Base-by-base conservation (phyloP, 2,888 invertebrate genomes). In the Stenodera caucasica region DNA sequence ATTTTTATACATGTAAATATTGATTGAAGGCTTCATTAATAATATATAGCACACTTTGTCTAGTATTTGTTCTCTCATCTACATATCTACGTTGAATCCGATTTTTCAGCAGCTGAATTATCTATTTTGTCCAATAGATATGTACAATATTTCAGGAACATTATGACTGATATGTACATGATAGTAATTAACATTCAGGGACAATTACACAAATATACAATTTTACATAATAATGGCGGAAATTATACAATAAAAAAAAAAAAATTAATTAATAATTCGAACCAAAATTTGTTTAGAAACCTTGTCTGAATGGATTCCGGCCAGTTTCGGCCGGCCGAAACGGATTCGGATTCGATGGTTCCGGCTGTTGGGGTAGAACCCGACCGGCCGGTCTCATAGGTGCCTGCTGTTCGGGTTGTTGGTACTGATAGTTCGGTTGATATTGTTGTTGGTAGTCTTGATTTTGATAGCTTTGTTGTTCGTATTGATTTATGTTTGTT, bases 281-380 rank as follows among this genome's bases (percentile, higher is more conserved):
- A 35, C 21, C 2, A 70, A 65, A 58, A 61, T 64, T 53, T 57
- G 63, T 62, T 76, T 76, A 78, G 65, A 91, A 90, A 80, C 91
- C 90, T 86, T 91, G 91, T 79, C 92, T 88, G 83, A 92, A 92
- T 63, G 92, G 91, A 82, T 91, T 91, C 74, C 88, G 86, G 64
- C 76, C 72, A 76, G 82, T 77, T 82, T 4, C 82, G 82, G 79
- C 66, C 45, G 73, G 69, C 54, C 75, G 59, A 63, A 81, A 74
- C 77, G 82, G 77, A 81, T 84, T 56, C 80, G 72, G 72, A 53
- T 73, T 73, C 15, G 70, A 64, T 6, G 71, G 61, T 55, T 70
- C 68, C 0, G 77, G 67, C 72, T 67, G 75, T 75, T 84, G 83
- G 23, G 83, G 77, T 49, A 62, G 53, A 40, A 69, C 64, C 37